Evolutionary conservation across 2,888 invertebrate species (phyloP), one percentile per base, ranked within the genome.

Genomic region (Drosophila peninsularis): DNA sequence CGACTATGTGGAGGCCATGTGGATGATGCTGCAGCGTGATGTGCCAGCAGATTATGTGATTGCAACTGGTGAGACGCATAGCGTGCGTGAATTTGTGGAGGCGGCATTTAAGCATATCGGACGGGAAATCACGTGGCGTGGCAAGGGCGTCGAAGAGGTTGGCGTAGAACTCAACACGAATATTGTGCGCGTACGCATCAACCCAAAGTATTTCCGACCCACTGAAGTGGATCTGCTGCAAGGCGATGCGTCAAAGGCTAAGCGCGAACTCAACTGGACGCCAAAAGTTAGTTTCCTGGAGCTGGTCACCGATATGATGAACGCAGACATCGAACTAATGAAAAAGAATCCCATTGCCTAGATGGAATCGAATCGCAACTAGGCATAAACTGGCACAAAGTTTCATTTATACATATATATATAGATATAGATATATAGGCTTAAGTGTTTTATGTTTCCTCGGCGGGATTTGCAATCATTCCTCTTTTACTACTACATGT

Each of bases 1-100:
- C 92, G 99, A 99, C 93, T 99, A 98, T 92, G 97, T 99, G 9
- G 97, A 98, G 96, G 99, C 99, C 0, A 99, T 99, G 99, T 99
- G 99, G 99, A 93, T 98, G 91, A 99, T 99, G 98, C 94, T 99
- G 17, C 99, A 99, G 92, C 96, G 96, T 90, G 95, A 97, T 0
- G 92, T 93, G 37, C 97, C 99, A 0, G 97, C 98, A 56, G 99
- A 99, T 93, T 99, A 96, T 93, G 99, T 99, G 6, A 98, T 99
- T 82, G 98, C 99, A 6, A 98, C 98, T 0, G 98, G 98, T 0
- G 97, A 98, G 92, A 95, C 96, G 14, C 98, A 98, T 93, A 98
- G 97, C 91, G 99, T 99, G 0, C 94, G 97, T 13, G 98, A 99
- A 93, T 99, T 99, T 93, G 98, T 99, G 0, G 98, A 98, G 92